These are phyloP conservation scores for Eucidaris tribuloides DNA, from an alignment of 35 echinoderm and acorn worm species.

Conservation along the genomic window DNA sequence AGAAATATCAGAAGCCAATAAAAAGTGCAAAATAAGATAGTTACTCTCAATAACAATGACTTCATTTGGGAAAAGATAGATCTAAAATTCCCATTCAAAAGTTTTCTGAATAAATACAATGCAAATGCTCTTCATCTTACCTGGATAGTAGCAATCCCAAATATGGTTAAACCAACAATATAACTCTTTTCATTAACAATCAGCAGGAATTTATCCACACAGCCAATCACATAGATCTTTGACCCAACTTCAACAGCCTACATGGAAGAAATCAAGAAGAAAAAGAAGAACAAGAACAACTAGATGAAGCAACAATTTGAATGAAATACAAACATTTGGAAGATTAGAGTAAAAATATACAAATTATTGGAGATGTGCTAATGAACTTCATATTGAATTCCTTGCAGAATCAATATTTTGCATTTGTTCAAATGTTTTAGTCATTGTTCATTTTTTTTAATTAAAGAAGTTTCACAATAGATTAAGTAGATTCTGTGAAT, in stretches of 20 bases:
- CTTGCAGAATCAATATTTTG: no score
- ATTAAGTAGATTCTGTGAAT: no score
- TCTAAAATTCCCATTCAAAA: not conserved
- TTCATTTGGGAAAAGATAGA: no score
- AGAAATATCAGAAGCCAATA: no score
- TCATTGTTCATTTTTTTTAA: no score
- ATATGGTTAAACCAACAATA: slow-evolving; percentile 69
- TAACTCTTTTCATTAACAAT: slow-evolving; percentile 48
- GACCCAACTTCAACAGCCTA: not conserved
- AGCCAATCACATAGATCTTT: slow-evolving; percentile 49
- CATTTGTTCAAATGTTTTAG: no score
- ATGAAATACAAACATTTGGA: not conserved
- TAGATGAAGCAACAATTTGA: not conserved
- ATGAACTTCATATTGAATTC: not conserved
- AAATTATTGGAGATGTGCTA: not conserved
- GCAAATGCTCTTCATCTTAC: slow-evolving; percentile 3
- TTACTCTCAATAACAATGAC: no score
- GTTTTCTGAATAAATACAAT: not conserved
- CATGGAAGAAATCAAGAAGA: not conserved
- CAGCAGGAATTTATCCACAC: slow-evolving; percentile 56
- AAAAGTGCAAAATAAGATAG: no score
- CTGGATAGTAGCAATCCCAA: slow-evolving; percentile 68
- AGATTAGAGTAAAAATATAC: not conserved
- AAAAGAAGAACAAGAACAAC: not conserved
- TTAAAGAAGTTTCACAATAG: no score